Evolutionary conservation across 2,888 invertebrate species (phyloP).

Genomic region (Argyresthia goedartella): DNA sequence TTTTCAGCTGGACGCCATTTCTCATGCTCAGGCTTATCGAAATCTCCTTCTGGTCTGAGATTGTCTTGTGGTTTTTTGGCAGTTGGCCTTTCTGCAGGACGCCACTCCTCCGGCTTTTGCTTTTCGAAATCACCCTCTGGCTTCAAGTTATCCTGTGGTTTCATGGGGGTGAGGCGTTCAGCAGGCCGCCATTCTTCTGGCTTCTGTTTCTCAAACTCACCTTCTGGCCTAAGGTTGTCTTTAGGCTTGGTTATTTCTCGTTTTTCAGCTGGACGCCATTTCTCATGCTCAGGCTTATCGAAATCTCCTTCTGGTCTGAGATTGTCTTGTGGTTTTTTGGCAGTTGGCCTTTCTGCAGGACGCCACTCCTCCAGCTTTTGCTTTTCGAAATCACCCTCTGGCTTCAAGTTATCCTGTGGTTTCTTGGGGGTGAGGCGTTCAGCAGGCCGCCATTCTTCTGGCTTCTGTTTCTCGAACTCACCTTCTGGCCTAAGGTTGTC

Average conservation of each 20-base stretch:
- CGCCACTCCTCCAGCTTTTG: constrained; percentile 21
- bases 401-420: constrained; percentile 31
- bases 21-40: constrained; percentile 35
- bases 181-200: constrained; percentile 40
- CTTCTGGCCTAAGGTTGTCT: constrained; percentile 57
- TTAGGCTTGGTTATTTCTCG: constrained; percentile 25
- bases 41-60: constrained; percentile 67
- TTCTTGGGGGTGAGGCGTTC: constrained; percentile 31
- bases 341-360: constrained; percentile 32
- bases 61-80: constrained; percentile 56
- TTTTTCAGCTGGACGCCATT: constrained; percentile 28
- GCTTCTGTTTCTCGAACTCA: constrained; percentile 53
- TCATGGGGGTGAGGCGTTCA: constrained; percentile 57
- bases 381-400: constrained; percentile 42
- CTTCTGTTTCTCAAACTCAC: constrained; percentile 46
- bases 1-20: constrained; percentile 56
- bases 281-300: constrained; percentile 46
- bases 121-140: constrained; percentile 68
- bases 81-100: constrained; percentile 39
- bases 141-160: constrained; percentile 70
- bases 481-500: constrained; percentile 65
- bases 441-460: constrained; percentile 23
- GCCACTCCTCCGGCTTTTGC: constrained; percentile 30
- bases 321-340: constrained; percentile 33
- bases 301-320: constrained; percentile 70